Base-by-base conservation (phyloP, 2,797 vertebrate genomes). In the Acestrorhynchus altus region DNA sequence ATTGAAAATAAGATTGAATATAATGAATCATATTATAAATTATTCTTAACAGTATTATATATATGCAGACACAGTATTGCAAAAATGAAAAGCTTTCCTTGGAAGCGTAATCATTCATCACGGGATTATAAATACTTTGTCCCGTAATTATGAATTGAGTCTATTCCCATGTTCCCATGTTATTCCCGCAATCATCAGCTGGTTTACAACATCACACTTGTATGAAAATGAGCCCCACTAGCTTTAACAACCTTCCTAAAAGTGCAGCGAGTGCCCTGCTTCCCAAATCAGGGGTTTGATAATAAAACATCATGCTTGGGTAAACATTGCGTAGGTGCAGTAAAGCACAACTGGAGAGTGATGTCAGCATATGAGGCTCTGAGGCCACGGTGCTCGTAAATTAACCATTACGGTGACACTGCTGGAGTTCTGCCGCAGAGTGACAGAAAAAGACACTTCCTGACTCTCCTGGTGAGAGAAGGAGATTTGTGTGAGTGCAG, bases 261-360 rank as follows among this genome's bases (percentile, higher is more conserved):
- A 74, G 59, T 4, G 65, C 76, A 74, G 22, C 70, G 61, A 72
- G 78, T 72, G 65, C 57, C 73, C 59, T 76, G 74, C 42, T 76
- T 56, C 54, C 60, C 68, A 70, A 82, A 74, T 63, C 74, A 67
- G 72, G 54, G 77, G 83, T 77, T 63, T 71, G 72, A 75, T 83
- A 73, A 83, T 83, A 86, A 86, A 86, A 87, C 35, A 72, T 49
- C 76, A 79, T 64, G 77, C 77, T 82, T 81, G 60, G 83, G 79
- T 84, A 86, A 87, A 83, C 66, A 82, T 76, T 74, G 69, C 78
- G 64, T 72, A 83, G 76, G 83, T 83, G 76, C 79, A 81, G 73
- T 89, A 87, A 88, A 86, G 72, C 49, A 65, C 54, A 60, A 57
- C 72, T 49, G 64, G 81, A 82, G 81, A 84, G 81, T 86, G 84